These are phyloP conservation scores for Phaethon lepturus DNA, from an alignment of 2,113 vertebrate species.

Conservation along the genomic window DNA sequence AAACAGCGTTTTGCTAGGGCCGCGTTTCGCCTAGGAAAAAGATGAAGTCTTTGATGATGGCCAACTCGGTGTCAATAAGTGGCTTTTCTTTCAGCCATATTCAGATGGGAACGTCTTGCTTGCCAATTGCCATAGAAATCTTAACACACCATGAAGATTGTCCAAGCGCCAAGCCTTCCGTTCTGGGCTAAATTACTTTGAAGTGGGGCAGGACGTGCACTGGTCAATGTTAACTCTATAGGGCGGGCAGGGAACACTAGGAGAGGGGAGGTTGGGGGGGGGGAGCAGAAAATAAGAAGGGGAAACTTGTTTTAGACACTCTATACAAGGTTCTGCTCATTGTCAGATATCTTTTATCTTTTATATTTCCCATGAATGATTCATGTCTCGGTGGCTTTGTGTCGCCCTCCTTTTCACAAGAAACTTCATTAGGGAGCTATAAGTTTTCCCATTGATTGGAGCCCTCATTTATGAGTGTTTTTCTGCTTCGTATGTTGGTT, in stretches of 20 bases:
- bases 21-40: conserved; percentile 72
- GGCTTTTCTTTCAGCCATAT: conserved; percentile 84
- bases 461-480: conserved; percentile 81
- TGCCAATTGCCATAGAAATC: conserved; percentile 93
- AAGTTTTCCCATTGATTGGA: conserved; percentile 85
- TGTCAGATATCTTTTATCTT: conserved; percentile 93
- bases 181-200: conserved; percentile 90
- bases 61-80: conserved; percentile 89
- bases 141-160: conserved; percentile 93
- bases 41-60: conserved; percentile 87
- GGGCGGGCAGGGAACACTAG: conserved; percentile 85
- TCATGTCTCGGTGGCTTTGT: conserved; percentile 90
- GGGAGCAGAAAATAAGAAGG: conserved; percentile 88
- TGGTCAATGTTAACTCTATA: conserved; percentile 93
- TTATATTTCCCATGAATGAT: conserved; percentile 97
- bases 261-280: conserved; percentile 83
- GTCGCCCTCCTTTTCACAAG: conserved; percentile 84
- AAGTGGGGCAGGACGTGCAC: conserved; percentile 89
- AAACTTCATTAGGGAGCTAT: conserved; percentile 89
- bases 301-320: conserved; percentile 90
- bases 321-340: conserved; percentile 90
- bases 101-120: conserved; percentile 88
- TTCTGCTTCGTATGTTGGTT: conserved; percentile 77
- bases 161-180: conserved; percentile 90
- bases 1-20: conserved; percentile 62